Base-by-base conservation (phyloP, 1,140 invertebrate genomes). In the Ectropis grisescens region DNA sequence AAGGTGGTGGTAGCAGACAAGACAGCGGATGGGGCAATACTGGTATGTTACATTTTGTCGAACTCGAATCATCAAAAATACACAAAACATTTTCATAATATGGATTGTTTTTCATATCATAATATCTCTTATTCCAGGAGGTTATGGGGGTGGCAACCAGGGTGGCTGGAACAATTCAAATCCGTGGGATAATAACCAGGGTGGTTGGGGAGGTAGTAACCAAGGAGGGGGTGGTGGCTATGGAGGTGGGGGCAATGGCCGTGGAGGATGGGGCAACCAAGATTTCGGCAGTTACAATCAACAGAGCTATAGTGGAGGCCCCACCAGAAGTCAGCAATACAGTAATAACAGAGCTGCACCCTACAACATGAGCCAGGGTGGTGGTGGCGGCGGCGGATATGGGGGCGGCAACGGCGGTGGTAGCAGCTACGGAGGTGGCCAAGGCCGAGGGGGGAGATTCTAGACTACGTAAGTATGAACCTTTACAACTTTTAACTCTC, bases 281-380 rank as follows among this genome's bases (percentile, higher is more conserved):
- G 89, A 88, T 48, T 92, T 91, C 56, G 90, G 90, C 12, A 89
- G 86, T 45, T 89, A 90, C 29, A 90, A 90, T 51, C 90, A 92
- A 52, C 90, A 93, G 57, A 86, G 87, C 25, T 92, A 91, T 47
- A 87, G 90, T 23, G 90, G 90, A 19, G 90, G 90, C 0, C 89
- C 89, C 2, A 87, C 89, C 6, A 83, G 89, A 53, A 91, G 89
- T 47, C 90, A 89, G 31, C 89, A 89, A 34, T 40, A 60, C 42
- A 83, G 82, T 33, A 88, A 87, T 46, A 88, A 86, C 42, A 68
- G 88, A 58, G 76, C 85, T 13, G 67, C 86, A 15, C 89, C 90
- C 12, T 92, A 92, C 75, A 89, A 85, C 37, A 84, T 86, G 54
- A 86, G 85, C 41, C 74, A 80, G 42, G 69, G 83, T 47, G 69